Evolutionary conservation across 2,113 vertebrate species (phyloP).

Genomic region (Ascaphus truei): DNA sequence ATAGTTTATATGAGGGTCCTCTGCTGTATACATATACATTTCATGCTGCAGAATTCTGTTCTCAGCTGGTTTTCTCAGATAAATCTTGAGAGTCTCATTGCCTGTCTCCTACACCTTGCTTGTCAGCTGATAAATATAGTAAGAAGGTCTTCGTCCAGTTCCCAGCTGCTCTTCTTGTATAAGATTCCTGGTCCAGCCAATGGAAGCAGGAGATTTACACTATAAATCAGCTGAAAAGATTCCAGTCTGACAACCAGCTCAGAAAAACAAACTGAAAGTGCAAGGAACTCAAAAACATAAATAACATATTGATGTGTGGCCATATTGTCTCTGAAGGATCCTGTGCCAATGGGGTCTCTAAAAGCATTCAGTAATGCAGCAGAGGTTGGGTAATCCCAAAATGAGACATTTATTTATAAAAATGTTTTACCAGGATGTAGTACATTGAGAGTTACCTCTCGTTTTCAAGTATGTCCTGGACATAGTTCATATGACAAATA

Average conservation of each 20-base stretch:
- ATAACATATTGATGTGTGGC: background rate
- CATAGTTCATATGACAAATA: no score
- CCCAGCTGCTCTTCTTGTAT: background rate
- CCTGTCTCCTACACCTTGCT: background rate
- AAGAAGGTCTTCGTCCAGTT: background rate
- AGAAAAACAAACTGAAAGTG: no score
- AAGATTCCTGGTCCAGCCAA: background rate
- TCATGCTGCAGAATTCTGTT: slow-evolving; percentile 9
- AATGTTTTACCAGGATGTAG: no score
- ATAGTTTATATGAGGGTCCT: slow-evolving; percentile 10
- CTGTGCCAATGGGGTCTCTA: no score
- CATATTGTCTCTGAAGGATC: background rate
- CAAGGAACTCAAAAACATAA: background rate
- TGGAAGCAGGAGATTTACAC: background rate
- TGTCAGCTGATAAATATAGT: background rate
- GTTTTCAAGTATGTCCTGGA: no score
- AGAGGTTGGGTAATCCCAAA: no score
- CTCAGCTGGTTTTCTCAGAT: slow-evolving; percentile 29
- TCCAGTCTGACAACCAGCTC: background rate
- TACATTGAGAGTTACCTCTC: no score
- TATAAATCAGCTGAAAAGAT: background rate
- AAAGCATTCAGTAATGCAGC: no score
- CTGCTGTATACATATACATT: background rate
- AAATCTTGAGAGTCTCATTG: slow-evolving; percentile 27
- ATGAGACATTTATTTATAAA: no score